These are phyloP conservation scores for Ichneumon xanthorius DNA, from an alignment of 2,888 invertebrate species.

Conservation along the genomic window DNA sequence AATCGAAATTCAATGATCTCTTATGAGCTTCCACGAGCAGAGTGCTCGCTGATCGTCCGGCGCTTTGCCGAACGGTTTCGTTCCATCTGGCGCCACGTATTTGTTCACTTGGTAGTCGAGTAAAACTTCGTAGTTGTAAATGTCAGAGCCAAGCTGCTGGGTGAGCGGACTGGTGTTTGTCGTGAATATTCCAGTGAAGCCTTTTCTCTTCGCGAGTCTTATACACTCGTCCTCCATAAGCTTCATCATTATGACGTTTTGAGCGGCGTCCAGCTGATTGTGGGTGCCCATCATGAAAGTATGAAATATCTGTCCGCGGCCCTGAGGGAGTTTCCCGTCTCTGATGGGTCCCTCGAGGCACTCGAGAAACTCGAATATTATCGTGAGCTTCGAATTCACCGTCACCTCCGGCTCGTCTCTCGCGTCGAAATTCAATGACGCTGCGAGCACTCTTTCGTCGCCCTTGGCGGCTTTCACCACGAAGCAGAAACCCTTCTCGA, in stretches of 20 bases:
- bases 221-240: slow-evolving; percentile 92
- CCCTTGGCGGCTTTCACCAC: slow-evolving; percentile 87
- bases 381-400: slow-evolving; percentile 89
- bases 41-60: slow-evolving; percentile 91
- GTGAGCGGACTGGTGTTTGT: slow-evolving; percentile 96
- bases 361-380: slow-evolving; percentile 93
- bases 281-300: slow-evolving; percentile 96
- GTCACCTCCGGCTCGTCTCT: slow-evolving; percentile 92
- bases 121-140: slow-evolving; percentile 92
- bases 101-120: slow-evolving; percentile 93
- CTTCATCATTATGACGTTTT: slow-evolving; percentile 92
- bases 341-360: slow-evolving; percentile 91
- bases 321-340: slow-evolving; percentile 87
- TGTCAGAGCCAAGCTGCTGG: slow-evolving; percentile 93
- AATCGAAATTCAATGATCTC: not conserved
- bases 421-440: slow-evolving; percentile 93
- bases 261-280: slow-evolving; percentile 88
- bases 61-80: slow-evolving; percentile 90
- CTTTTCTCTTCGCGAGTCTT: slow-evolving; percentile 87
- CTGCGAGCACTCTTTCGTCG: slow-evolving; percentile 87
- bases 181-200: slow-evolving; percentile 92
- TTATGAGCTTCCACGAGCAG: slow-evolving; percentile 91
- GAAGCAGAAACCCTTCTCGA: slow-evolving; percentile 91
- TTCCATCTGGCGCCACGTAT: slow-evolving; percentile 90
- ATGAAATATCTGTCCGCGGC: slow-evolving; percentile 90